Base-by-base conservation (phyloP, 64 coral and sea anemone genomes). In the Pachyseris speciosa region DNA sequence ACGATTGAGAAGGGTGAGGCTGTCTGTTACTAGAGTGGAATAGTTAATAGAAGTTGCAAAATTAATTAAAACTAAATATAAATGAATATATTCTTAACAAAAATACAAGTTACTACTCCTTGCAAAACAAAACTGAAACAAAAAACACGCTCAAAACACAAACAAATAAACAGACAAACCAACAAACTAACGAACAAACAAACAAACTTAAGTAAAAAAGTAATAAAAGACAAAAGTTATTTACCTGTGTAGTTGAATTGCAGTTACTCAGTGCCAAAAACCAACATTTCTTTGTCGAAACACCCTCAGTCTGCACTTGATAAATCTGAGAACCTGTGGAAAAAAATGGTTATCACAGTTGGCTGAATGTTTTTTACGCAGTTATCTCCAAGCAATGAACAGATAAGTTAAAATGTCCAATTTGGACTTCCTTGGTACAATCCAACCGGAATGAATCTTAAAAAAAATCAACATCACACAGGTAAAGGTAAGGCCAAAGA, bases 211-310 rank as follows among this genome's bases (percentile, higher is more conserved):
- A 19, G 1, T 11, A 37, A 36, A 15, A 16, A 45, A 43, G 1
- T 64, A 24, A 11, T 26, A 33, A 67, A 29, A 15, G 4, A 29
- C 24, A 13, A 50, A 76, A n/a, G n/a, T 29, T 17, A 49, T 28
- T 24, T 81, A 81, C 77, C 34, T 80, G 15, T 0, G 17, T 0
- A 9, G 52, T 39, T 27, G 52, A 81, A 63, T 81, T 39, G 12
- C 77, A 42, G 17, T 81, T 81, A 24, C 29, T 39, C 10, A 81
- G 7, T 19, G 77, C 77, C 55, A 81, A 61, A 58, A 39, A 81
- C 77, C 77, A 81, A n/a, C 77, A 81, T 40, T 81, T 81, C 53
- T 40, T 57, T 12, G 49, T 81, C 2, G 16, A 63, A 1, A 26
- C 2, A 25, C 63, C 77, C 9, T 63, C 17, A 0, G 77, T 81